Evolutionary conservation across 2,113 vertebrate species (phyloP).

Genomic region (Petroica traversi): DNA sequence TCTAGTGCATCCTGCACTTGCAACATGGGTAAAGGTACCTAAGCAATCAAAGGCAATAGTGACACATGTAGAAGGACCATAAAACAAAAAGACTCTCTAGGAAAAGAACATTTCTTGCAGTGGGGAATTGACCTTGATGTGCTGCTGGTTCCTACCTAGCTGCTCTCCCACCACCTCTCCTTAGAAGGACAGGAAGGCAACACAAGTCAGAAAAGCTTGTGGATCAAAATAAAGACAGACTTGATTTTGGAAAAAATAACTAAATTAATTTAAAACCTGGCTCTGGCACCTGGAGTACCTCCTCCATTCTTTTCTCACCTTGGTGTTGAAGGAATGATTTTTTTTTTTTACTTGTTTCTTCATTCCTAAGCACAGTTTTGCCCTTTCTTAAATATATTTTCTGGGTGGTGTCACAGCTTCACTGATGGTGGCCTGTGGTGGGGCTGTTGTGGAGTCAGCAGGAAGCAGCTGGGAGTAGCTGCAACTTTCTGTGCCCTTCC

Average conservation of each 20-base stretch:
- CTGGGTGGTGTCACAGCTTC: background rate
- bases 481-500: background rate
- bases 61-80: background rate
- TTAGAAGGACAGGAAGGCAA: background rate
- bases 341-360: rapidly evolving
- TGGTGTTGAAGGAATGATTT: background rate
- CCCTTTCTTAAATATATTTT: background rate
- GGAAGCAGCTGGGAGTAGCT: background rate
- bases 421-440: background rate
- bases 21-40: background rate
- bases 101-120: background rate
- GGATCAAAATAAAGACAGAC: background rate
- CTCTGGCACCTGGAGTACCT: background rate
- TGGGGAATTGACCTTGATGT: background rate
- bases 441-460: background rate
- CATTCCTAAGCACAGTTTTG: background rate
- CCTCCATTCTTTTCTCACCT: background rate
- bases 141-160: background rate
- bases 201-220: background rate
- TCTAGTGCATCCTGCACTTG: background rate
- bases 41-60: background rate
- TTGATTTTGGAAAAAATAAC: background rate
- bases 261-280: background rate
- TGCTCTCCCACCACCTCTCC: background rate
- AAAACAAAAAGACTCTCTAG: background rate